Evolutionary conservation across 2,113 vertebrate genomes (phyloP).

Genomic region (Corvus moneduloides): DNA sequence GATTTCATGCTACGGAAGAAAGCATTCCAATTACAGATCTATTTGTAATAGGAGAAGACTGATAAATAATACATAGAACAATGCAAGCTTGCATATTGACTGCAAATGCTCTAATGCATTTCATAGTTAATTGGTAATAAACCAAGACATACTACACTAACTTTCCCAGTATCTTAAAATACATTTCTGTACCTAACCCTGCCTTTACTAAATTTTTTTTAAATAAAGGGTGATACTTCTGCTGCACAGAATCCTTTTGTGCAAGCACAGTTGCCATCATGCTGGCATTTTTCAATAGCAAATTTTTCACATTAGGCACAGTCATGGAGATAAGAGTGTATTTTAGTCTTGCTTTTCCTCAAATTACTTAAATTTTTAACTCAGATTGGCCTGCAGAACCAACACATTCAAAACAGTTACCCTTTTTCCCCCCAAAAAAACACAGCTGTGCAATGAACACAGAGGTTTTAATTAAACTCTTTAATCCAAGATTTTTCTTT

Average conservation of each 20-base stretch:
- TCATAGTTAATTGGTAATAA: constrained; percentile 21
- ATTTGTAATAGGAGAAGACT: constrained; percentile 48
- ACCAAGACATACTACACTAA: neutral
- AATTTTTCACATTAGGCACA: constrained; percentile 56
- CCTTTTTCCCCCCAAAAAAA: neutral
- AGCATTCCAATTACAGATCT: constrained; percentile 18
- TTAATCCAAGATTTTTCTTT: neutral
- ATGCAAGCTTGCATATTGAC: constrained; percentile 24
- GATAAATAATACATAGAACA: constrained; percentile 61
- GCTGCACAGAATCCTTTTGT: neutral
- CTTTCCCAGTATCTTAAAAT: neutral
- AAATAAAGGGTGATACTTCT: neutral
- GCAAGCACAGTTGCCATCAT: constrained; percentile 20
- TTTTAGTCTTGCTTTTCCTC: constrained; percentile 38
- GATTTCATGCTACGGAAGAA: neutral
- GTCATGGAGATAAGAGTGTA: constrained; percentile 9
- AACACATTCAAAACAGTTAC: neutral
- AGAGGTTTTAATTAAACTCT: neutral
- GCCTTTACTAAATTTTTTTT: neutral
- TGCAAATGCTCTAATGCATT: constrained; percentile 40
- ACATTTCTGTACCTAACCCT: neutral
- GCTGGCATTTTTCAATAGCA: constrained; percentile 27
- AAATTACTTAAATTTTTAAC: constrained; percentile 27
- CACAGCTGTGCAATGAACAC: neutral
- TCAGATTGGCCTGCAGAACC: neutral